These are phyloP conservation scores for Rhipidura dahli DNA, from an alignment of 2,113 vertebrate species.

Conservation along the genomic window DNA sequence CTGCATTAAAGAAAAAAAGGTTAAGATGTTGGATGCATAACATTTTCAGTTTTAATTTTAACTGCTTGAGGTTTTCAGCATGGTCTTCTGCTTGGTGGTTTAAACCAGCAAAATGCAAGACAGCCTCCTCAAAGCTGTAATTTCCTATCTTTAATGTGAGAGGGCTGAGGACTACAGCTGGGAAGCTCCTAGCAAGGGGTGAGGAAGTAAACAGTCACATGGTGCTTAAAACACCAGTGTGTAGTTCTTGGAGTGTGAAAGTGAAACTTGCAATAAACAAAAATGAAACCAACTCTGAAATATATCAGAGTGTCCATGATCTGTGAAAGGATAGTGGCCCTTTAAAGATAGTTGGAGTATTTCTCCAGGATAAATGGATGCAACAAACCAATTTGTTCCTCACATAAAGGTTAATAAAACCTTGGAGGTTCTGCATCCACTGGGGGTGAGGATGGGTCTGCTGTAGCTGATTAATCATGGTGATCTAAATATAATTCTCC, in stretches of 20 bases:
- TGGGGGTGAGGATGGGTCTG: not conserved
- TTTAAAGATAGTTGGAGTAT: not conserved
- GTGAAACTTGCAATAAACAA: not conserved
- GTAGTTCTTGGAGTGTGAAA: not conserved
- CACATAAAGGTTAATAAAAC: constrained; percentile 46
- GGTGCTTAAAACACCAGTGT: not conserved
- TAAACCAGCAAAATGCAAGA: not conserved
- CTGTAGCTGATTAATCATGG: constrained; percentile 11
- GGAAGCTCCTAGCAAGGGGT: not conserved
- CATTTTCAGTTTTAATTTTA: not conserved
- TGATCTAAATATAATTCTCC: constrained; percentile 28
- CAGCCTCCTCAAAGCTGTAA: not conserved
- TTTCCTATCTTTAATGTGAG: not conserved
- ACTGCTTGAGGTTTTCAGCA: not conserved
- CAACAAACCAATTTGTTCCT: not conserved
- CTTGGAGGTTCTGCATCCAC: not conserved
- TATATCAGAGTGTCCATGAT: accelerated
- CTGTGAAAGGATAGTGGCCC: not conserved
- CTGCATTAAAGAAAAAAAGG: not conserved
- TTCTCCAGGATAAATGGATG: not conserved
- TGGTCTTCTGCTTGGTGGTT: not conserved
- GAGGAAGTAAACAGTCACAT: not conserved
- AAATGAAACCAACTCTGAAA: not conserved
- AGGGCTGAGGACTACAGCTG: not conserved
- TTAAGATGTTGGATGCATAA: not conserved